Evolutionary conservation across 2,797 vertebrate genomes (phyloP).

Genomic region (Poeciliopsis turneri): DNA sequence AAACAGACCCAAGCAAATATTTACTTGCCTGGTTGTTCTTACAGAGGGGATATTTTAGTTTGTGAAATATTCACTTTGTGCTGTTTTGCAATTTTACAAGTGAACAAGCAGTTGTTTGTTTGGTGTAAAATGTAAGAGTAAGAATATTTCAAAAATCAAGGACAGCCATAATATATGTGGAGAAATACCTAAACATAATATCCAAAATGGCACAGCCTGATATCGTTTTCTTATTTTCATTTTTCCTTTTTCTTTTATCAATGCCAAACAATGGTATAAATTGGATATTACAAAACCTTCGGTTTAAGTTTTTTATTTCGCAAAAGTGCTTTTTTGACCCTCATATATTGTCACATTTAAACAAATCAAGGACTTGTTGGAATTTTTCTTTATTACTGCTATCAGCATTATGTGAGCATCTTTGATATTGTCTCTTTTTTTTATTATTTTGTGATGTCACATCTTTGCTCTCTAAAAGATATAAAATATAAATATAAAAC

Average conservation of each 20-base stretch:
- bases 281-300: neutral
- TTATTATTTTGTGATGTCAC: neutral
- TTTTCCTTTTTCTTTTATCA: neutral
- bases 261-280: neutral
- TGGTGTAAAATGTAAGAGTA: neutral
- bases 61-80: neutral
- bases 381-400: neutral
- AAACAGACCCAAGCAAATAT: neutral
- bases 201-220: neutral
- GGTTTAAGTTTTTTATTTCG: neutral
- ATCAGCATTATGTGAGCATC: neutral
- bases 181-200: neutral
- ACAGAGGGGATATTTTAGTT: neutral
- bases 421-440: neutral
- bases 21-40: neutral
- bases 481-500: neutral
- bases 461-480: neutral
- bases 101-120: neutral
- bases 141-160: neutral
- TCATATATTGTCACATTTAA: neutral
- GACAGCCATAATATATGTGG: neutral
- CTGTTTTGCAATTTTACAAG: neutral
- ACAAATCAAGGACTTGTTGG: neutral
- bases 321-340: neutral
- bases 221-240: neutral